phyloP scores from a whole-genome alignment of 92 coral and sea anemone species.

The Heteractis magnifica region DNA sequence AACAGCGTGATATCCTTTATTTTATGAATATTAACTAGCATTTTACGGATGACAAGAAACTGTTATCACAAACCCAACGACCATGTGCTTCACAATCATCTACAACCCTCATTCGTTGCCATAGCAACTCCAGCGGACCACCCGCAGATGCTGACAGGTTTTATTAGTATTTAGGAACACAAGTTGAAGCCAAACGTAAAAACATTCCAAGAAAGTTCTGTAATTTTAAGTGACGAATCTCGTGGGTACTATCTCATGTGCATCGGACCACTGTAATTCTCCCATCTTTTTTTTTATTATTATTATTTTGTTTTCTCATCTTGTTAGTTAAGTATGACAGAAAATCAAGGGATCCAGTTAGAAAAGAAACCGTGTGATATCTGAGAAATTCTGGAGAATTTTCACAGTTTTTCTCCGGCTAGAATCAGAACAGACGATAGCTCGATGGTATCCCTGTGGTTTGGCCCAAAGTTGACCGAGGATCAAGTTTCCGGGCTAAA shows the following conservation, averaged over 20 bases:
- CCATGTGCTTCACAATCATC: not conserved
- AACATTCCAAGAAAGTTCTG: constrained; percentile 51
- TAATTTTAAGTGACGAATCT: constrained; percentile 17
- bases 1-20: too few relatives aligned
- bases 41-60: not conserved
- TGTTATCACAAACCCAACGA: constrained; percentile 4
- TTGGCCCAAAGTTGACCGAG: not conserved
- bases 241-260: constrained; percentile 32
- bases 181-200: constrained; percentile 17
- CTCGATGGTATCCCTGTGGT: constrained; percentile 3
- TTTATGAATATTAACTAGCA: not conserved
- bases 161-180: constrained; percentile 7
- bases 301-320: constrained; percentile 1
- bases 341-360: not conserved
- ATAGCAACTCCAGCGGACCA: constrained; percentile 21
- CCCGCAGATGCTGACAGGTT: constrained; percentile 28
- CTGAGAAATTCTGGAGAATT: not conserved
- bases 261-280: constrained; percentile 19
- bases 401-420: not conserved
- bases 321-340: not conserved
- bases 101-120: constrained; percentile 23
- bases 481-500: not conserved
- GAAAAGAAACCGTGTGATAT: not conserved
- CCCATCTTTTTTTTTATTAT: not conserved
- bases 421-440: not conserved